Conservation (phyloP, 2,797 vertebrate species). For the Aulostomus chinensis region DNA sequence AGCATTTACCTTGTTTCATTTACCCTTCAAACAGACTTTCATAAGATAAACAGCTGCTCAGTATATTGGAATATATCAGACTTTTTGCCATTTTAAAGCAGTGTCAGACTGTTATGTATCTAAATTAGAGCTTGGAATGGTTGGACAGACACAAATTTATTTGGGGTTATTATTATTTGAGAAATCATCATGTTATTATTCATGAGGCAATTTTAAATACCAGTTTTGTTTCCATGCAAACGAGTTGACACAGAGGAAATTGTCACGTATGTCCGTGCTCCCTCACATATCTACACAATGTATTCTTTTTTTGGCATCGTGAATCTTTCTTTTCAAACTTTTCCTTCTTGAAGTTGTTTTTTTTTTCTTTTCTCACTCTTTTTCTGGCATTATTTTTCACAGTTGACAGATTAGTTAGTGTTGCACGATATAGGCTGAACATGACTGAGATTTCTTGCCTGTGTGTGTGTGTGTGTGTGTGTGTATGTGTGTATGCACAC, state of each 20-base stretch:
- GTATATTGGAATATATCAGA: too few relatives aligned
- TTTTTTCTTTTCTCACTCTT: conserved; percentile 21
- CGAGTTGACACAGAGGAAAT: conserved; percentile 6
- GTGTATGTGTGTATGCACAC: conserved; percentile 18
- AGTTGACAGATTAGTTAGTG: conserved; percentile 48
- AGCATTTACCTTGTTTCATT: too few relatives aligned
- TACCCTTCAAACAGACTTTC: conserved; percentile 5
- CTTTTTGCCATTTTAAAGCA: too few relatives aligned
- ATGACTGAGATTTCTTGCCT: conserved; percentile 24
- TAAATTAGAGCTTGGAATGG: too few relatives aligned
- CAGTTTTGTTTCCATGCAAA: conserved; percentile 24
- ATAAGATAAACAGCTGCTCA: conserved; percentile 1
- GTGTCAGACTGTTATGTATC: too few relatives aligned
- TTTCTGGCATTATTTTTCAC: conserved; percentile 45
- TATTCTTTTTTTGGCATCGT: conserved; percentile 42
- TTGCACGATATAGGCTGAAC: conserved; percentile 38
- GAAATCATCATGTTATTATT: too few relatives aligned
- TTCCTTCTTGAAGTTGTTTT: conserved; percentile 24
- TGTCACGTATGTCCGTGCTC: conserved; percentile 14
- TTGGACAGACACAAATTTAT: too few relatives aligned
- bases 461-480: conserved; percentile 4
- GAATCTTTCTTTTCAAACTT: conserved; percentile 38
- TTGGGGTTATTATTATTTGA: too few relatives aligned
- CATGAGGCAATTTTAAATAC: too few relatives aligned
- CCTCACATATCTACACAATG: conserved; percentile 3